These are phyloP conservation scores for Apamea monoglypha DNA, from an alignment of 2,888 invertebrate genomes.

Conservation along the genomic window DNA sequence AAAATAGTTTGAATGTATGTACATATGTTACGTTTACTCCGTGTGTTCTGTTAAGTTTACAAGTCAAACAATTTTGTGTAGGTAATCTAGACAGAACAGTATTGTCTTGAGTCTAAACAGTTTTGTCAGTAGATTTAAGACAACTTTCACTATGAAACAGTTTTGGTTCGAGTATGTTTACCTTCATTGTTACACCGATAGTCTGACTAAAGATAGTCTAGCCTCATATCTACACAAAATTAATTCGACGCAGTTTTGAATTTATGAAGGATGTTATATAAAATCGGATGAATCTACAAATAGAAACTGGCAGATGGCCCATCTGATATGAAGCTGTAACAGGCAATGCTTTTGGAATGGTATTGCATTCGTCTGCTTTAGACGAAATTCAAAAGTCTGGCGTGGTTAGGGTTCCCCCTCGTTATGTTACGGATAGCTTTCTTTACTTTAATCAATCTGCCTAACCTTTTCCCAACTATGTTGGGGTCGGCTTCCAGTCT, in stretches of 20 bases:
- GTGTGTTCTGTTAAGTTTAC: not conserved
- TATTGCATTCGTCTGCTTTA: not conserved
- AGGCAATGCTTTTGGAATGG: conserved; percentile 10
- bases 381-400: not conserved
- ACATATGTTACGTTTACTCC: too few relatives aligned
- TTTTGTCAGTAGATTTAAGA: not conserved
- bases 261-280: conserved; percentile 18
- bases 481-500: too few relatives aligned
- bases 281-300: conserved; percentile 28
- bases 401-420: too few relatives aligned
- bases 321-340: conserved; percentile 28
- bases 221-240: not conserved
- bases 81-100: too few relatives aligned
- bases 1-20: not conserved
- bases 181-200: not conserved
- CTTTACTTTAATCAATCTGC: not conserved
- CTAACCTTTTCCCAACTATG: too few relatives aligned
- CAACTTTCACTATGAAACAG: not conserved
- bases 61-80: not conserved
- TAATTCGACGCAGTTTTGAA: not conserved
- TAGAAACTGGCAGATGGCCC: conserved; percentile 26
- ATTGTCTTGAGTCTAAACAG: too few relatives aligned
- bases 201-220: not conserved
- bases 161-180: not conserved
- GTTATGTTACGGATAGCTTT: not conserved